phyloP scores from a whole-genome alignment of 30 jellyfish, hydroid and myxozoan genomes.

The Chironex yamaguchii region DNA sequence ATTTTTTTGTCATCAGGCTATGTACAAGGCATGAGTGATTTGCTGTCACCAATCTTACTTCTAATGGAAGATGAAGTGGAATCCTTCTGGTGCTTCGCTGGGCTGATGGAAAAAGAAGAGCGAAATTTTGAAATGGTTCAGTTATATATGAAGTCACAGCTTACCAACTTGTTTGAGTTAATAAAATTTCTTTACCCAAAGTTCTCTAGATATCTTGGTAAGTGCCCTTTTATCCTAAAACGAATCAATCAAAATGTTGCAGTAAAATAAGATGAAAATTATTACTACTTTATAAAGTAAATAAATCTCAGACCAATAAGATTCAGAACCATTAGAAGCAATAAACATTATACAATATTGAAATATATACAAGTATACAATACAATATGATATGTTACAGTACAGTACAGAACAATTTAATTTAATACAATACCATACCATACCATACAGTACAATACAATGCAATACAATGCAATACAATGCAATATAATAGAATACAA shows the following conservation, averaged over 20 bases:
- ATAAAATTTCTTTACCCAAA: conserved; percentile 78
- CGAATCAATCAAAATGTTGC: neutral
- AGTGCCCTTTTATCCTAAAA: neutral
- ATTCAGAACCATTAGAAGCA: too few relatives aligned
- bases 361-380: too few relatives aligned
- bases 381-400: too few relatives aligned
- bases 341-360: too few relatives aligned
- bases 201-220: conserved; percentile 73
- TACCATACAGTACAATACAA: too few relatives aligned
- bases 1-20: conserved; percentile 85
- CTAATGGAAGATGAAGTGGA: conserved; percentile 91
- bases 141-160: conserved; percentile 80
- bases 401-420: too few relatives aligned
- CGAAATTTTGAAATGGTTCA: conserved; percentile 87
- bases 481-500: too few relatives aligned
- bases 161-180: conserved; percentile 57
- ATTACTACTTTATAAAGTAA: neutral
- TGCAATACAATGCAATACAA: too few relatives aligned
- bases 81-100: conserved; percentile 96
- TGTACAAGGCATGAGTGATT: conserved; percentile 98
- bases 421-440: too few relatives aligned
- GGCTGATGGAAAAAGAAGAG: conserved; percentile 89
- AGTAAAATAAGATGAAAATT: neutral
- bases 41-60: conserved; percentile 85
- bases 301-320: neutral